phyloP scores from a whole-genome alignment of 1,140 invertebrate genomes.

The Hormaphis cornu region DNA sequence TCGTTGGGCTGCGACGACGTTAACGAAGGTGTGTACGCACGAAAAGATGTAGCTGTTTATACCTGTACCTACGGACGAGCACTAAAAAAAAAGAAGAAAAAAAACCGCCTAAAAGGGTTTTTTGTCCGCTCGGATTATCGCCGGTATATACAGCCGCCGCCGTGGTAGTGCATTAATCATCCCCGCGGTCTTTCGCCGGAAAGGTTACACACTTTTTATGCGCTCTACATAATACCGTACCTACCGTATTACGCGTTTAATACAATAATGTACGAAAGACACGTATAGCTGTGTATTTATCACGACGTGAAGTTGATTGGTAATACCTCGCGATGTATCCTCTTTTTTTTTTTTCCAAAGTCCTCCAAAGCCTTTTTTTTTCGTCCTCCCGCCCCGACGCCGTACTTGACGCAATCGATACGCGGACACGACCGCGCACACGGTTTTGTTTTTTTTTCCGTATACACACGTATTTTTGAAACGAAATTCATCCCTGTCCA shows the following conservation, averaged over 20 bases:
- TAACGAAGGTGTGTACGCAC: constrained; percentile 32
- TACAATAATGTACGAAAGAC: constrained; percentile 10
- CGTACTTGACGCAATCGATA: constrained; percentile 17
- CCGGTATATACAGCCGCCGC: constrained; percentile 16
- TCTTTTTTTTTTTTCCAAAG: background rate
- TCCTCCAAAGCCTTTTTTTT: background rate
- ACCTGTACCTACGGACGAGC: too few relatives aligned
- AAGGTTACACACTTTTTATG: background rate
- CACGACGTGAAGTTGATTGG: constrained; percentile 27
- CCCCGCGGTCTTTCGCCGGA: constrained; percentile 3
- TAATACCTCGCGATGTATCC: background rate
- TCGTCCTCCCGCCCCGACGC: background rate
- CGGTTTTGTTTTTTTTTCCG: constrained; percentile 38
- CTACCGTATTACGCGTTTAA: background rate
- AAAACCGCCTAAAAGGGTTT: constrained; percentile 28
- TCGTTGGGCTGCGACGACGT: background rate
- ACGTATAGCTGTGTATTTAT: background rate
- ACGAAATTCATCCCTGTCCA: background rate
- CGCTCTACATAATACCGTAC: background rate
- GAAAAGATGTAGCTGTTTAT: constrained; percentile 19
- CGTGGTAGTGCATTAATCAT: constrained; percentile 32
- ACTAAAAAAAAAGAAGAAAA: background rate
- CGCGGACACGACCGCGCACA: constrained; percentile 19
- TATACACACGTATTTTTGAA: background rate
- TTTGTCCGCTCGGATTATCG: constrained; percentile 7